Conservation (phyloP, 1,140 invertebrate genomes). For the Drosophila lacteicornis region DNA sequence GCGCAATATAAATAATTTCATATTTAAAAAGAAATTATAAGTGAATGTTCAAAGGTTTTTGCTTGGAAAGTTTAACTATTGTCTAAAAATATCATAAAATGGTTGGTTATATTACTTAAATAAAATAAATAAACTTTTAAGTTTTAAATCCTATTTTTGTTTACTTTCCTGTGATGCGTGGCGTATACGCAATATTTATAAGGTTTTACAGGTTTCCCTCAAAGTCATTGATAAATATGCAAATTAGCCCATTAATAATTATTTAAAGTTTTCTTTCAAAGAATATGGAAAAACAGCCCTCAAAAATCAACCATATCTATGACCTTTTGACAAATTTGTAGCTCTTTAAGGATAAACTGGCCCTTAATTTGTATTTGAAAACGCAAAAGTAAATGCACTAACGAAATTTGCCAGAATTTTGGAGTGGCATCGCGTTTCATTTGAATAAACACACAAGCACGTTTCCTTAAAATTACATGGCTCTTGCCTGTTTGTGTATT, state of each 20-base stretch:
- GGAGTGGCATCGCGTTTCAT: slow-evolving; percentile 6
- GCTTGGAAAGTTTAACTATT: no score
- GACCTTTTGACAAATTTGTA: not conserved
- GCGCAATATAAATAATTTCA: slow-evolving; percentile 13
- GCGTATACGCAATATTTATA: slow-evolving; percentile 6
- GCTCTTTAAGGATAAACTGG: not conserved
- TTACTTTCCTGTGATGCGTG: not conserved
- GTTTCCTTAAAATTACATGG: slow-evolving; percentile 1
- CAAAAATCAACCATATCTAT: no score
- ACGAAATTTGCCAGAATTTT: slow-evolving; percentile 19
- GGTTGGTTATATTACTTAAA: not conserved
- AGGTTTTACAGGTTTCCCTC: not conserved
- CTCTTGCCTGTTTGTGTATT: slow-evolving; percentile 21
- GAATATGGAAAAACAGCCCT: not conserved
- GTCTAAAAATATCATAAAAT: no score
- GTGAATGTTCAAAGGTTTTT: not conserved
- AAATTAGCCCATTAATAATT: no score
- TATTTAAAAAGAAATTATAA: not conserved
- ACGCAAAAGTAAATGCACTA: slow-evolving; percentile 12
- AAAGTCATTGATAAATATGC: no score
- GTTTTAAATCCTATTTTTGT: not conserved
- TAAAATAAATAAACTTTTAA: not conserved
- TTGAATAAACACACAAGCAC: slow-evolving; percentile 3
- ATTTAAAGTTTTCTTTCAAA: no score
- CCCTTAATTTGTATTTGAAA: not conserved